Evolutionary conservation across 2,797 vertebrate genomes (phyloP).

Genomic region (Enteromius mattozi): DNA sequence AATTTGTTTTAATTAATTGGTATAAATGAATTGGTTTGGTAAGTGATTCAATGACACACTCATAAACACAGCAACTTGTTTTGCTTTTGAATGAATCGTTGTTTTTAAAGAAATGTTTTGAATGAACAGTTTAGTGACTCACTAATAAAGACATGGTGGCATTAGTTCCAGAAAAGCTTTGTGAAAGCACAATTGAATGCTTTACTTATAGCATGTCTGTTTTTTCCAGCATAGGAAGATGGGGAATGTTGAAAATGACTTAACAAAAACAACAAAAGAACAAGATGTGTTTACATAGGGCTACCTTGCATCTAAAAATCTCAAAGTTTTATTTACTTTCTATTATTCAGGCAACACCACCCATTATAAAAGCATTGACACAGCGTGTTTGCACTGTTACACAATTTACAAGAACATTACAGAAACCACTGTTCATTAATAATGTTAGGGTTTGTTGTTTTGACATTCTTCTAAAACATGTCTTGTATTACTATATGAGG

Average conservation of each 20-base stretch:
- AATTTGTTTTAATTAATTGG: not conserved
- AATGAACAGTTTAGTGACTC: conserved; percentile 1
- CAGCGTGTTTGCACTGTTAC: not conserved
- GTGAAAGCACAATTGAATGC: not conserved
- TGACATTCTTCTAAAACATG: not conserved
- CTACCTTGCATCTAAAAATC: not conserved
- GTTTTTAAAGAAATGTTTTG: not conserved
- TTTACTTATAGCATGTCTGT: not conserved
- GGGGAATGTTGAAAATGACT: not conserved
- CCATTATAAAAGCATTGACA: not conserved
- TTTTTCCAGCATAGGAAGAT: not conserved
- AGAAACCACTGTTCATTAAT: not conserved
- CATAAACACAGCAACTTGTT: not conserved
- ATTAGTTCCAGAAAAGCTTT: not conserved
- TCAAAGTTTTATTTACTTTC: not conserved
- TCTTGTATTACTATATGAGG: conserved; percentile 8
- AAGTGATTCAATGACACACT: not conserved
- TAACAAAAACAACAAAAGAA: not conserved
- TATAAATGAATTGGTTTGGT: not conserved
- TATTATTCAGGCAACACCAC: not conserved
- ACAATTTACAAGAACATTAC: conserved; percentile 7
- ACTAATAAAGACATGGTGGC: not conserved
- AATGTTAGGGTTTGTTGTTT: not conserved
- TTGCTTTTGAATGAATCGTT: not conserved
- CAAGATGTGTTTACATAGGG: not conserved